Evolutionary conservation across 2,888 invertebrate species (phyloP), one percentile per base, ranked within the genome.

Genomic region (Graphium colonna): DNA sequence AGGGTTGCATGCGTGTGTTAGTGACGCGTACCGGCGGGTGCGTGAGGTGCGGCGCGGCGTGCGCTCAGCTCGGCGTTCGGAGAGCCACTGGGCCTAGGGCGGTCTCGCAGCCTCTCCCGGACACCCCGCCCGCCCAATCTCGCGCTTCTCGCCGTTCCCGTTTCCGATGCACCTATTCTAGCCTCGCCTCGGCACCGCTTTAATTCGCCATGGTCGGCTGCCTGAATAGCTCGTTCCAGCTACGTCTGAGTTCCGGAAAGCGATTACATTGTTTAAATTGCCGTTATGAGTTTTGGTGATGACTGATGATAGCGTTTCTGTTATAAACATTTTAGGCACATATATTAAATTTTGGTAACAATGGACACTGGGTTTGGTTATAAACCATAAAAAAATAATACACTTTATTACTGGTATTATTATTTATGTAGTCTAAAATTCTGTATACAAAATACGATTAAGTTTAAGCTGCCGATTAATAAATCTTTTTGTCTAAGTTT

Each of bases 11-110:
- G 74, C 79, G 77, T 73, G 68, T 60, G 45, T 53, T 28, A 45
- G 65, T 56, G 75, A 73, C 83, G 84, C 85, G 86, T 87, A 87
- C 87, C 86, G 85, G 81, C 82, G 84, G 82, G 82, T 78, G 77
- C 74, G 77, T 72, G 69, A 69, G 78, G 82, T 78, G 79, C 62
- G 75, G 71, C 78, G 75, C 81, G 79, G 73, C 85, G 88, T 86
- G 85, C 87, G 86, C 87, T 85, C 86, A 63, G 71, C 61, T 68
- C 86, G 82, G 75, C 87, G 83, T 82, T 76, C 82, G 82, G 70
- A 70, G 73, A 70, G 75, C 73, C 78, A 88, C 88, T 88, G 86
- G 77, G 77, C 76, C 53, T 47, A 54, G 75, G 79, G 69, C 66
- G 59, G 62, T 56, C 58, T 53, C 73, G 66, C 78, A 73, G 76